Evolutionary conservation across 2,888 invertebrate species (phyloP), one percentile per base, ranked within the genome.

Genomic region (Zonitis immaculata): DNA sequence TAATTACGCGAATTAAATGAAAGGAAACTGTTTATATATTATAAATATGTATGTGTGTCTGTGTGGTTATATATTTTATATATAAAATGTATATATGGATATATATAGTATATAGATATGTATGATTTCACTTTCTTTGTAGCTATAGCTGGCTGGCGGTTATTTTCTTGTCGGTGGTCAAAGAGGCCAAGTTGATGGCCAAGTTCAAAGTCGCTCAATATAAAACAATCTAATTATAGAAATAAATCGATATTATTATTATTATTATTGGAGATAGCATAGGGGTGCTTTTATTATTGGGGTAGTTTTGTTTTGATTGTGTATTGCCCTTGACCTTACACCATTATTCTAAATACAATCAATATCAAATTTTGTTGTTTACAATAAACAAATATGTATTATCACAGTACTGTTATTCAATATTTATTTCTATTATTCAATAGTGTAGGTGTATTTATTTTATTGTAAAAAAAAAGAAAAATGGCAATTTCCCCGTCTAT

Each of bases 161-260:
- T 35, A 11, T 28, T 46, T 47, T 51, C 54, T 54, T 28, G 42
- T 35, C 35, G 59, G 52, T 62, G 63, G 62, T 52, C 61, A 65
- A 62, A 62, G 65, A 66, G 66, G 66, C 66, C 66, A 66, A 66
- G 66, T 63, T 62, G 57, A 60, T 54, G 56, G 61, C 54, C 65
- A 65, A 66, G 66, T 65, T 65, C 64, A 65, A 51, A 59, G 59
- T 58, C 54, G 51, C 48, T 42, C 49, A 42, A 52, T 27, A 42
- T 42, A 42, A 32, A n/a, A n/a, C n/a, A n/a, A n/a, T n/a, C n/a
- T n/a, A n/a, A n/a, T n/a, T n/a, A n/a, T n/a, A n/a, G n/a, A n/a
- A n/a, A n/a, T n/a, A n/a, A n/a, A n/a, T n/a, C n/a, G n/a, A n/a
- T n/a, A n/a, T n/a, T n/a, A n/a, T n/a, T n/a, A n/a, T n/a, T n/a